Conservation (phyloP, 2,113 vertebrate genomes). For the Lamprotornis superbus region DNA sequence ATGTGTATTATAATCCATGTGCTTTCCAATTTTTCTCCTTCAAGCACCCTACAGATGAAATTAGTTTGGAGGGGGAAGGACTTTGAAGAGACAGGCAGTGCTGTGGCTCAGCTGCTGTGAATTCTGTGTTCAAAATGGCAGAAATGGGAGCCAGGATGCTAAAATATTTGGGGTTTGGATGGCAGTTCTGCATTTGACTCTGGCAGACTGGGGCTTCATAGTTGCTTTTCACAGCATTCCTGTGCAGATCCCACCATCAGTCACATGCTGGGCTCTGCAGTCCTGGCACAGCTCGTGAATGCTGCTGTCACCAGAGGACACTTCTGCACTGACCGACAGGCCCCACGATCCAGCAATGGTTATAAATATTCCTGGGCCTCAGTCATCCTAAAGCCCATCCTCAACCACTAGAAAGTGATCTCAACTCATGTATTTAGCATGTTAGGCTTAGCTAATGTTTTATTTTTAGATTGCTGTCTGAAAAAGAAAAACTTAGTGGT, state of each 20-base stretch:
- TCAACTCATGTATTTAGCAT: constrained; percentile 53
- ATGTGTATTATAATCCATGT: rapidly evolving
- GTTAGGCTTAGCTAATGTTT: background rate
- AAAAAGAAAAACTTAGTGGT: background rate
- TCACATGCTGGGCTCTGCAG: constrained; percentile 7
- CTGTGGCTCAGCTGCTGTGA: background rate
- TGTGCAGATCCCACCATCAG: background rate
- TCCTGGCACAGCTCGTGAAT: background rate
- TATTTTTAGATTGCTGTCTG: constrained; percentile 31
- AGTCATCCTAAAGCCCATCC: background rate
- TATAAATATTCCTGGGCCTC: constrained; percentile 50
- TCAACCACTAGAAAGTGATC: constrained; percentile 32
- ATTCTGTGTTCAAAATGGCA: background rate
- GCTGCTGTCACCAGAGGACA: background rate
- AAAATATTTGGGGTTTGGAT: background rate
- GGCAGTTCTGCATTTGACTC: background rate
- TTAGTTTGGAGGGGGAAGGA: background rate
- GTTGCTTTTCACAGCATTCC: background rate
- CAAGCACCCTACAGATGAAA: rapidly evolving
- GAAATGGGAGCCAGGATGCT: background rate
- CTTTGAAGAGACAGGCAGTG: background rate
- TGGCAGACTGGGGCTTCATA: background rate
- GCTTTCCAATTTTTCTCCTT: background rate
- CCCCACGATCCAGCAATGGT: background rate
- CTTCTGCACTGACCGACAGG: background rate